Base-by-base conservation (phyloP, 2,113 vertebrate species). In the Campylorhamphus procurvoides region DNA sequence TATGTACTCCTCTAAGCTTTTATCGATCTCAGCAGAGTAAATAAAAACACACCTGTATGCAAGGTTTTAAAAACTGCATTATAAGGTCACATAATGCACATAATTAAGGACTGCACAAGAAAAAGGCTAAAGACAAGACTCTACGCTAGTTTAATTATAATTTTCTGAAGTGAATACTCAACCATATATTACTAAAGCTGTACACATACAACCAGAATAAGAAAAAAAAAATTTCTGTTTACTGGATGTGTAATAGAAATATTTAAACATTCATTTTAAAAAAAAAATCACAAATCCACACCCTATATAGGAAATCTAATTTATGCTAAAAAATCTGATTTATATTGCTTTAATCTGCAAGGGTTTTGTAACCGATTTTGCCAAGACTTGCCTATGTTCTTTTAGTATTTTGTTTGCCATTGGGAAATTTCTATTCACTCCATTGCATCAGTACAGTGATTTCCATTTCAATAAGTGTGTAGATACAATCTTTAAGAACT, bases 401-500 rank as follows among this genome's bases (percentile, higher is more conserved):
- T 93, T 85, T 58, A 79, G 79, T n/a, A 76, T 23, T 50, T 35
- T 79, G 27, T 56, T 87, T 84, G 47, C 39, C 71, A 87, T 5
- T 76, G 55, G 52, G 82, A 93, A 91, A 80, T 47, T 88, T 76
- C 67, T 79, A 1, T 62, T 83, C 12, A 73, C 76, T 83, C 24
- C 1, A 13, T 69, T 96, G 83, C 14, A 2, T 60, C 53, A 72
- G 29, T 49, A 75, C 24, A 49, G 79, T 19, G 35, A 89, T 73
- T 80, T 92, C 46, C 40, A 93, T 88, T 92, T 92, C 79, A 93
- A 77, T 49, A 88, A 88, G 28, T 19, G 8, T 15, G 42, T 13
- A 94, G 79, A 86, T 80, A 93, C 12, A 62, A 93, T 86, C 63
- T 90, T 76, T 6, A 76, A 93, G 78, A 95, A 73, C 18, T 69